phyloP scores from a whole-genome alignment of 2,797 vertebrate species.

The Lepilemur septentrionalis region DNA sequence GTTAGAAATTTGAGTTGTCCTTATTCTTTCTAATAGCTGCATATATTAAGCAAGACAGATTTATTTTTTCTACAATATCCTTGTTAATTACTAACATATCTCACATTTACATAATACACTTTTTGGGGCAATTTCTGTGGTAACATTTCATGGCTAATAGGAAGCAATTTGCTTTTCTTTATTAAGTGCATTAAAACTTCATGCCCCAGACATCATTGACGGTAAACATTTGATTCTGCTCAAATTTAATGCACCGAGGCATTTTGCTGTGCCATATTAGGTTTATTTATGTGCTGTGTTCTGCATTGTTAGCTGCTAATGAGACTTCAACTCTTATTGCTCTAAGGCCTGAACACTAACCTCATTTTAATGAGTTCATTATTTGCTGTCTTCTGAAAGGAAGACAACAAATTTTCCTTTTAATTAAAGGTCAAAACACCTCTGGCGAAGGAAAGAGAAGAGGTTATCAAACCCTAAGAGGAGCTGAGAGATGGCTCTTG shows the following conservation, averaged over 20 bases:
- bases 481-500: conserved; percentile 68
- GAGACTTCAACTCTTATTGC: conserved; percentile 86
- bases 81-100: conserved; percentile 82
- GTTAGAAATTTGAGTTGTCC: conserved; percentile 74
- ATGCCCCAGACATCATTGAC: conserved; percentile 84
- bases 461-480: conserved; percentile 83
- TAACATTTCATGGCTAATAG: conserved; percentile 86
- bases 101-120: conserved; percentile 84
- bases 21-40: conserved; percentile 81
- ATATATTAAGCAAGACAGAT: conserved; percentile 79
- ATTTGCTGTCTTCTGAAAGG: conserved; percentile 94
- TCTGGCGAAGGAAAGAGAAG: conserved; percentile 83
- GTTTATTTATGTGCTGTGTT: conserved; percentile 88
- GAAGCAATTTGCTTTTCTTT: conserved; percentile 87
- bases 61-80: conserved; percentile 81
- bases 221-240: conserved; percentile 89
- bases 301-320: conserved; percentile 89
- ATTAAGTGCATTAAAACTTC: conserved; percentile 88
- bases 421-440: conserved; percentile 91
- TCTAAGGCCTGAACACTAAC: conserved; percentile 87
- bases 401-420: conserved; percentile 90
- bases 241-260: conserved; percentile 87
- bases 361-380: conserved; percentile 98
- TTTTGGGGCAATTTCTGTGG: conserved; percentile 81
- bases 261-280: conserved; percentile 86